Evolutionary conservation across 2,888 invertebrate genomes (phyloP).

Genomic region (Enchytraeus crypticus): DNA sequence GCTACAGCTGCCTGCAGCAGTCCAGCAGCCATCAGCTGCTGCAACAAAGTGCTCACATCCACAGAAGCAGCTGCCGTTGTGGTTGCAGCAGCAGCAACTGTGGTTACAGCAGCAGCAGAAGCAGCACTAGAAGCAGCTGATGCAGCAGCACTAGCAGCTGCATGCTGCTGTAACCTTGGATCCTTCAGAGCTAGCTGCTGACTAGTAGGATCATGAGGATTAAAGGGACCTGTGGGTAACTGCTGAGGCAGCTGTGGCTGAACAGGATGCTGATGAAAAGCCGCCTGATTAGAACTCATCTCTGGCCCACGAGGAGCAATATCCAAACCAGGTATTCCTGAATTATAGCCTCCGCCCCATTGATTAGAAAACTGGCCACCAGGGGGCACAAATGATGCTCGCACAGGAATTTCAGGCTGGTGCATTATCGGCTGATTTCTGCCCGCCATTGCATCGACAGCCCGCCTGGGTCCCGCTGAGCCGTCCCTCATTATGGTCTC

Average conservation of each 20-base stretch:
- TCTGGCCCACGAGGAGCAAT: too few species aligned
- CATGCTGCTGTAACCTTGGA: too few species aligned
- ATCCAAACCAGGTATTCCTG: too few species aligned
- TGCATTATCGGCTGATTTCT: too few species aligned
- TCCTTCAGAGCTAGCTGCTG: neutral
- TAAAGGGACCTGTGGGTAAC: neutral
- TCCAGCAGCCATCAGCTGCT: slow-evolving; percentile 76
- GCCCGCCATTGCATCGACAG: neutral
- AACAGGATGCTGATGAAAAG: neutral
- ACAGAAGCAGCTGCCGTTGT: slow-evolving; percentile 17
- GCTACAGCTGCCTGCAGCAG: slow-evolving; percentile 49
- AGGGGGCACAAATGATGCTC: neutral
- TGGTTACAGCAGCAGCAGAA: neutral
- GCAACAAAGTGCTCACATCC: slow-evolving; percentile 74
- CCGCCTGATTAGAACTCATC: too few species aligned
- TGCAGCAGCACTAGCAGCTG: neutral
- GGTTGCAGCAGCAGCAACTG: neutral
- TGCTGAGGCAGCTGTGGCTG: neutral
- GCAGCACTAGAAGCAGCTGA: neutral
- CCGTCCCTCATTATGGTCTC: neutral
- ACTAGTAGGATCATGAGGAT: neutral
- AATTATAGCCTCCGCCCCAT: neutral
- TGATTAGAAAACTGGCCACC: neutral
- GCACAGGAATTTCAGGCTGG: neutral
- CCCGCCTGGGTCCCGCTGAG: neutral